Percentiles rank a stretch among this genome's conserved stretches.
These are phyloP conservation scores for Zaprionus gabonicus DNA, from an alignment of 1,140 invertebrate species.

Conservation along the genomic window DNA sequence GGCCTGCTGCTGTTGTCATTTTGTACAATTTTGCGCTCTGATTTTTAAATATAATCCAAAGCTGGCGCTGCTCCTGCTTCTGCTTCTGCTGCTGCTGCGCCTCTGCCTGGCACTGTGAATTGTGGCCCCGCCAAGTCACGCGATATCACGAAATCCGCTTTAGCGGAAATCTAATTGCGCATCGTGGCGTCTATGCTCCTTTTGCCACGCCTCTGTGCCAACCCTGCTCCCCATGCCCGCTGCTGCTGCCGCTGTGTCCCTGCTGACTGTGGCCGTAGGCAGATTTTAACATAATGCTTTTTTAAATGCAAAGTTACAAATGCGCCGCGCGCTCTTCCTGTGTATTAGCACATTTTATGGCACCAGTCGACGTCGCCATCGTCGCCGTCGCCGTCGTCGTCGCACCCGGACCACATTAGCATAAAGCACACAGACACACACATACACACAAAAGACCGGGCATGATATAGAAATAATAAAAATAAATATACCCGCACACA, in stretches of 20 bases:
- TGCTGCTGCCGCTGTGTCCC: constrained; percentile 2
- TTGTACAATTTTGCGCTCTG: constrained; percentile 83
- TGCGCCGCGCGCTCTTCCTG: constrained; percentile 53
- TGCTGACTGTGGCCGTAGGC: constrained; percentile 70
- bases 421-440: constrained; percentile 78
- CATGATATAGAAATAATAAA: constrained; percentile 52
- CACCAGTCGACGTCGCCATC: constrained; percentile 55
- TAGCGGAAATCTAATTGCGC: constrained; percentile 83
- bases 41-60: constrained; percentile 82
- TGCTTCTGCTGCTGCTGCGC: constrained; percentile 33
- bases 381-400: constrained; percentile 5
- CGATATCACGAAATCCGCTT: constrained; percentile 82
- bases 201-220: background rate
- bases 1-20: constrained; percentile 67
- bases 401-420: constrained; percentile 66
- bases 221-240: background rate
- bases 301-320: constrained; percentile 83
- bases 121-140: constrained; percentile 72
- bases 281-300: constrained; percentile 83
- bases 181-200: constrained; percentile 60
- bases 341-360: constrained; percentile 81
- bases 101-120: constrained; percentile 53
- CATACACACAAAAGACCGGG: constrained; percentile 60
- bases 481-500: constrained; percentile 41
- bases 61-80: constrained; percentile 39